Evolutionary conservation across 2,888 invertebrate genomes (phyloP).

Genomic region (Charanyca ferruginea): DNA sequence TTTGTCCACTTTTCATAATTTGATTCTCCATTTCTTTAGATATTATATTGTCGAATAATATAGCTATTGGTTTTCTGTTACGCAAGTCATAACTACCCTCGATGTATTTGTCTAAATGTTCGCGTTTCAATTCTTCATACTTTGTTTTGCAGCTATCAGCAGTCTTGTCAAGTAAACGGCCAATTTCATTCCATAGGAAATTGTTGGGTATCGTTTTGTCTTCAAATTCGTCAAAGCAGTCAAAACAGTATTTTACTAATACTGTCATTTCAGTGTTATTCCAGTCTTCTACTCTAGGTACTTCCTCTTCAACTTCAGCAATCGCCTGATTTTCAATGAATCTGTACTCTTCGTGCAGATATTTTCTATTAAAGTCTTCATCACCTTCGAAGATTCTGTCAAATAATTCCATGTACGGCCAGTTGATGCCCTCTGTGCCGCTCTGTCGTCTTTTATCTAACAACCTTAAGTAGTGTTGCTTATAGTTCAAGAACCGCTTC

Average conservation of each 20-base stretch:
- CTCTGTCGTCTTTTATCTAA: slow-evolving; percentile 74
- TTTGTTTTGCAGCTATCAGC: slow-evolving; percentile 78
- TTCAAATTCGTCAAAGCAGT: slow-evolving; percentile 84
- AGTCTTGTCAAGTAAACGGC: slow-evolving; percentile 79
- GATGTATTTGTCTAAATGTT: slow-evolving; percentile 76
- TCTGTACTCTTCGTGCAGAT: slow-evolving; percentile 53
- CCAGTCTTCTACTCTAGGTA: slow-evolving; percentile 69
- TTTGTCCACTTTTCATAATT: slow-evolving; percentile 58
- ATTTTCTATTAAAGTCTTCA: slow-evolving; percentile 77
- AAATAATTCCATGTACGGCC: slow-evolving; percentile 84
- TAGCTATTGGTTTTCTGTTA: slow-evolving; percentile 76
- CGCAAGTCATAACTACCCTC: slow-evolving; percentile 74
- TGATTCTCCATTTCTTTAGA: slow-evolving; percentile 76
- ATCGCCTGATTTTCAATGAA: slow-evolving; percentile 32
- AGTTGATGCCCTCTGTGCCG: slow-evolving; percentile 73
- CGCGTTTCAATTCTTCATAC: slow-evolving; percentile 74
- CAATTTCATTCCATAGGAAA: slow-evolving; percentile 86
- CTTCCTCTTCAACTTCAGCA: slow-evolving; percentile 32
- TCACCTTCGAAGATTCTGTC: slow-evolving; percentile 83
- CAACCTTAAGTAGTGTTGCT: slow-evolving; percentile 84
- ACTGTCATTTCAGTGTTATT: slow-evolving; percentile 80
- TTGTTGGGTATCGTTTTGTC: slow-evolving; percentile 83
- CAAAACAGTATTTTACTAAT: slow-evolving; percentile 83
- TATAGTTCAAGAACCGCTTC: slow-evolving; percentile 84
- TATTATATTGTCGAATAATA: slow-evolving; percentile 83